Conservation (phyloP, 2,888 invertebrate species). For the Cabera pusaria region DNA sequence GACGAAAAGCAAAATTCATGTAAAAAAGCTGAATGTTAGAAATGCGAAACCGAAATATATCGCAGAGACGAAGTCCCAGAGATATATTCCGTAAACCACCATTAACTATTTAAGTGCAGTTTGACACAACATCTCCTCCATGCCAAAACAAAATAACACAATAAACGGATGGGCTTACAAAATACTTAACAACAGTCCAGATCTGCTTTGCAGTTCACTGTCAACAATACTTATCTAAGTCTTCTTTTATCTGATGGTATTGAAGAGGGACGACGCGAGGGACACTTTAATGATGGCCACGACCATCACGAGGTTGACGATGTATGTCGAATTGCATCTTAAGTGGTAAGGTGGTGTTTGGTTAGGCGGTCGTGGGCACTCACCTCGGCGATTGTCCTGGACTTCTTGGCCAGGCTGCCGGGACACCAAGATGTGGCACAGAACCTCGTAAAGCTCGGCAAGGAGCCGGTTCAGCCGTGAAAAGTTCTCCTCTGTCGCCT, state of each 20-base stretch:
- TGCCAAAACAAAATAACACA: slow-evolving; percentile 48
- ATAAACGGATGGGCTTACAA: slow-evolving; percentile 72
- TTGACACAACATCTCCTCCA: slow-evolving; percentile 76
- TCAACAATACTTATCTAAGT: slow-evolving; percentile 77
- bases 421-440: slow-evolving; percentile 81
- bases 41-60: slow-evolving; percentile 50
- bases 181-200: slow-evolving; percentile 79
- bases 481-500: slow-evolving; percentile 82
- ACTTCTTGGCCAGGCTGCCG: slow-evolving; percentile 76
- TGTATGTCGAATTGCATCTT: slow-evolving; percentile 84
- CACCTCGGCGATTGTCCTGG: slow-evolving; percentile 78
- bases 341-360: slow-evolving; percentile 78
- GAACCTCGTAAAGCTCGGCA: slow-evolving; percentile 80
- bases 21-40: slow-evolving; percentile 56
- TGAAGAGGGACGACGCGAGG: slow-evolving; percentile 78
- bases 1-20: slow-evolving; percentile 60
- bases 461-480: slow-evolving; percentile 82
- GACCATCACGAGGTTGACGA: slow-evolving; percentile 80
- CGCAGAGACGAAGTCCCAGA: slow-evolving; percentile 35
- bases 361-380: slow-evolving; percentile 78
- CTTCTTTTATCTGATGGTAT: slow-evolving; percentile 80
- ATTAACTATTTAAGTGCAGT: slow-evolving; percentile 81
- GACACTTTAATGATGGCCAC: slow-evolving; percentile 80
- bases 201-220: slow-evolving; percentile 80
- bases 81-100: slow-evolving; percentile 66